Percentiles rank a stretch among this genome's conserved stretches.
Evolutionary conservation across 1,140 invertebrate species (phyloP).

Genomic region (Drosophila ambigua): DNA sequence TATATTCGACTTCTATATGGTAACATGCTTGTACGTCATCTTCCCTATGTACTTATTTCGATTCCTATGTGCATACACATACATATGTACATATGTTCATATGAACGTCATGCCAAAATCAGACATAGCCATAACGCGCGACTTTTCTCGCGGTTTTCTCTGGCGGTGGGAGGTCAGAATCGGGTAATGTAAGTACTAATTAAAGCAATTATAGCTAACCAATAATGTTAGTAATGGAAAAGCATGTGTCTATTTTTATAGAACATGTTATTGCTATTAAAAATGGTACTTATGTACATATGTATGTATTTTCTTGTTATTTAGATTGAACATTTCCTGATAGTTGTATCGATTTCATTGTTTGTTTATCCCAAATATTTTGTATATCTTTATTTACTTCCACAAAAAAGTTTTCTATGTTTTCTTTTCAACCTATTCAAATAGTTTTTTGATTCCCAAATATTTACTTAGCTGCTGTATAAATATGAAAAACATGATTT

Average conservation of each 20-base stretch:
- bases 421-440: too few species aligned
- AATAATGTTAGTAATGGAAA: constrained; percentile 23
- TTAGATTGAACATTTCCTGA: too few species aligned
- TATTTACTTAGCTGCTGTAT: too few species aligned
- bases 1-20: constrained; percentile 57
- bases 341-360: too few species aligned
- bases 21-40: constrained; percentile 60
- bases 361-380: too few species aligned
- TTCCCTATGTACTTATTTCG: constrained; percentile 45
- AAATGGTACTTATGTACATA: not conserved
- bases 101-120: constrained; percentile 2
- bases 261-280: not conserved
- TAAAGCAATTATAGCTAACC: constrained; percentile 5
- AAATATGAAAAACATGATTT: too few species aligned
- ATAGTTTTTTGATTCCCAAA: too few species aligned
- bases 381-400: too few species aligned
- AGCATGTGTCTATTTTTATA: constrained; percentile 2
- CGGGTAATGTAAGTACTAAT: not conserved
- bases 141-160: constrained; percentile 34
- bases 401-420: too few species aligned
- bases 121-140: constrained; percentile 5
- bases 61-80: constrained; percentile 17
- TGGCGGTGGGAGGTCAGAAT: constrained; percentile 21
- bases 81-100: not conserved
- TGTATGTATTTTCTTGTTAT: not conserved